phyloP scores from a whole-genome alignment of 2,113 vertebrate genomes.

The Hypocryptadius cinnamomeus region DNA sequence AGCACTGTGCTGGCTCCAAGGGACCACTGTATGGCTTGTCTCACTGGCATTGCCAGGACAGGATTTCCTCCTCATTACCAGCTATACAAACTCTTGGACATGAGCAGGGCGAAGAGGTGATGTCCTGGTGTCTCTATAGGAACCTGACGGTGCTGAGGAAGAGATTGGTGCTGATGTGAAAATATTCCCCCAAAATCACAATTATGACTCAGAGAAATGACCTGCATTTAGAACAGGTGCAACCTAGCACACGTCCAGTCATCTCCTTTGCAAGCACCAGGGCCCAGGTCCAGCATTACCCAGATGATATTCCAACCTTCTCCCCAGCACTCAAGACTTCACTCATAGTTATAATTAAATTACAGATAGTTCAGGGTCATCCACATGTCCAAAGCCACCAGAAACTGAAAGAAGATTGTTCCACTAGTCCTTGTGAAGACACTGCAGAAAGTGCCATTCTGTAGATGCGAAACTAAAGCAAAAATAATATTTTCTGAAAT shows the following conservation, averaged over 20 bases:
- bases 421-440: background rate
- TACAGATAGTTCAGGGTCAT: background rate
- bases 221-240: background rate
- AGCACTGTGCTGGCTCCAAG: background rate
- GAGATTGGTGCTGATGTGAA: too few species aligned
- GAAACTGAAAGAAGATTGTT: background rate
- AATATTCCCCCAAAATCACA: background rate
- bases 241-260: background rate
- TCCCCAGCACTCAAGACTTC: background rate
- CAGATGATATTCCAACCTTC: background rate
- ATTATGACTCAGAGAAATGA: background rate
- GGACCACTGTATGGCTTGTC: background rate
- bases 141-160: background rate
- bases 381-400: background rate
- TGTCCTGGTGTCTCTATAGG: background rate
- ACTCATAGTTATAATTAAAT: background rate
- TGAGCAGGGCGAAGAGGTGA: background rate
- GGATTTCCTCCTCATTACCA: background rate
- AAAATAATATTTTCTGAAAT: background rate
- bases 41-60: background rate
- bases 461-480: background rate
- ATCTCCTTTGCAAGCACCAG: background rate
- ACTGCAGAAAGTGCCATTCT: background rate
- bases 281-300: background rate
- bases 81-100: rapidly evolving